Conservation (phyloP, 2,113 vertebrate genomes). For the Astur gentilis region DNA sequence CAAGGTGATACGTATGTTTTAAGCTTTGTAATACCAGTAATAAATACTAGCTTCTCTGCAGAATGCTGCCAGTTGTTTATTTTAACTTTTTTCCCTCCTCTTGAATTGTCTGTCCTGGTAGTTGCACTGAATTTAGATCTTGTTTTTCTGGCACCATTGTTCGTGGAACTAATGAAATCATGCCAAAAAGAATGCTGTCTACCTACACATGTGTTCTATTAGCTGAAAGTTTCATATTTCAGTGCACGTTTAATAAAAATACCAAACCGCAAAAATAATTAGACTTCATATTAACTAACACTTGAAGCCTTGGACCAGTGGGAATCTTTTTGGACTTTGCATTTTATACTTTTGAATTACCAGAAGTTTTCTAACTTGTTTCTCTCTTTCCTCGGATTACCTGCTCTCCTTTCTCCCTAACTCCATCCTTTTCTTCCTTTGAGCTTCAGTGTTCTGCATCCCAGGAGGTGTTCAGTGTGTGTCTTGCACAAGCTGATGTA, state of each 20-base stretch:
- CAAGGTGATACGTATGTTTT: neutral
- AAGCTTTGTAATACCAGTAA: neutral
- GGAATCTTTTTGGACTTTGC: neutral
- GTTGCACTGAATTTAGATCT: neutral
- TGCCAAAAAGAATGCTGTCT: neutral
- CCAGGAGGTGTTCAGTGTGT: neutral
- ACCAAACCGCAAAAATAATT: conserved; percentile 67
- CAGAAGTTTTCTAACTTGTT: neutral
- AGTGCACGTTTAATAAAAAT: conserved; percentile 55
- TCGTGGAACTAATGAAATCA: neutral
- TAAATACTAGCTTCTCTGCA: neutral
- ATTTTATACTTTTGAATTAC: neutral
- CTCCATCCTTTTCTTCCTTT: neutral
- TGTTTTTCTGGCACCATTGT: conserved; percentile 44
- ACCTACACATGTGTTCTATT: conserved; percentile 63
- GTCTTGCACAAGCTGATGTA: neutral
- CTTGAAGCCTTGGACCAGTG: neutral
- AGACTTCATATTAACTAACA: conserved; percentile 8
- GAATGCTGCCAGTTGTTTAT: neutral
- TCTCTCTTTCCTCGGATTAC: neutral
- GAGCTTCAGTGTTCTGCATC: neutral
- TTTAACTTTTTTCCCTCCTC: accelerated
- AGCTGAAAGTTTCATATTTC: conserved; percentile 27
- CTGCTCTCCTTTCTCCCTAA: neutral
- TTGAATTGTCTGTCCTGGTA: neutral